Evolutionary conservation across 92 coral and sea anemone genomes (phyloP), one percentile per base, ranked within the genome.

Genomic region (Meandrina meandrites): DNA sequence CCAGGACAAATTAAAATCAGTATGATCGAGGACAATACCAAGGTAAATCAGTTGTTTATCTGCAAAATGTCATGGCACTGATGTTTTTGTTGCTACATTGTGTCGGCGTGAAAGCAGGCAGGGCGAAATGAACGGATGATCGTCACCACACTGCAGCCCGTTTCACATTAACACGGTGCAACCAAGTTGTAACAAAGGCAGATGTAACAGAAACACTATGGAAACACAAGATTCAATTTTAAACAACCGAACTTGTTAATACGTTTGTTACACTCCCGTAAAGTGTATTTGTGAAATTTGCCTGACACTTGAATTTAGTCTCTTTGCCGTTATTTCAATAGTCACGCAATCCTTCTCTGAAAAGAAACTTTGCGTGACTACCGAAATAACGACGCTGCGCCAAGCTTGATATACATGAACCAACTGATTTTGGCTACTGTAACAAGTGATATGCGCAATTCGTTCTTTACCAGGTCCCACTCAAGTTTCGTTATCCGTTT

Each of bases 401-500:
- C 15, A 54, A 18, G 60, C 22, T 54, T 54, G 22, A 54, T 48
- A 13, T 48, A 48, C 11, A 9, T 48, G 53, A 7, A 7, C 53
- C 53, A 48, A 12, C 53, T 12, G 53, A 54, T 54, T 15, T 54
- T 54, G 60, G 60, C 60, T 15, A 15, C 22, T 22, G 22, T 54
- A 17, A 18, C 22, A 1, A 54, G 60, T 54, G 60, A 54, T 15
- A 54, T 54, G 60, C 60, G 22, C 16, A 22, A 6, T 16, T 15
- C 54, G 3, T 75, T 78, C 11, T 13, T 66, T 71, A 27, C 53
- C 66, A 97, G 99, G 99, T 97, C 16, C 99, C 99, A 21, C 98
- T 93, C 84, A 97, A 97, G 90, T 97, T 97, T 76, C 93, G 98
- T 18, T 97, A 97, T 79, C 99, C 99, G 16, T 89, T 97, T 53